These are phyloP conservation scores for Ips typographus DNA, from an alignment of 1,140 invertebrate species.

Conservation along the genomic window DNA sequence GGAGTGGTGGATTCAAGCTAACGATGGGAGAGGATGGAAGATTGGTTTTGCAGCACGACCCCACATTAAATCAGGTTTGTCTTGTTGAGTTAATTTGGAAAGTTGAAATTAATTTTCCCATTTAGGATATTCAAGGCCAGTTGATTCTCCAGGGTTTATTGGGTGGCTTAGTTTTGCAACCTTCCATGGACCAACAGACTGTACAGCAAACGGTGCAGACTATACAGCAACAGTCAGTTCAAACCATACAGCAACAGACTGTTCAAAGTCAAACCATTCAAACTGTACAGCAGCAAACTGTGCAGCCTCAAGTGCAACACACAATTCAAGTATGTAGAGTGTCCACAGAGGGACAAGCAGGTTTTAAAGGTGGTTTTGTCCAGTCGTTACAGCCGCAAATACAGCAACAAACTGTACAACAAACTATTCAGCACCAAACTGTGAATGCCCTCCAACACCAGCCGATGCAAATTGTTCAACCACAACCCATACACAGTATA, in stretches of 20 bases:
- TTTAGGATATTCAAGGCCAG: conserved; percentile 50
- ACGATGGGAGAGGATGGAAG: conserved; percentile 51
- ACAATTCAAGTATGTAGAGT: conserved; percentile 38
- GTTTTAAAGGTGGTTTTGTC: not conserved
- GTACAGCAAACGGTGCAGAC: conserved; percentile 52
- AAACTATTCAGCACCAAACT: conserved; percentile 50
- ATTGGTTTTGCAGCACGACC: conserved; percentile 51
- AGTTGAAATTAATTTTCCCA: not conserved
- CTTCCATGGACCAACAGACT: conserved; percentile 50
- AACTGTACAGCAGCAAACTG: conserved; percentile 50
- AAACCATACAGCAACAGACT: conserved; percentile 52
- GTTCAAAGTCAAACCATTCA: conserved; percentile 51
- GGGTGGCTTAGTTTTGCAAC: conserved; percentile 48
- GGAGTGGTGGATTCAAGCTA: conserved; percentile 48
- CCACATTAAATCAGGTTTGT: conserved; percentile 44
- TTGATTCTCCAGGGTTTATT: conserved; percentile 51
- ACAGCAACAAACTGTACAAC: conserved; percentile 50
- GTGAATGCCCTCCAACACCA: conserved; percentile 45
- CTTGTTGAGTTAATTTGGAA: not conserved
- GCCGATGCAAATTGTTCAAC: conserved; percentile 50
- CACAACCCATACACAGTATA: conserved; percentile 45
- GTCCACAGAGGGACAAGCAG: not conserved
- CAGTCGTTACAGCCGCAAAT: conserved; percentile 46
- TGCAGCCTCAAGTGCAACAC: conserved; percentile 48
- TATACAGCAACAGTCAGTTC: conserved; percentile 51